Percentiles rank a stretch among this genome's conserved stretches.
Evolutionary conservation across 2,888 invertebrate species (phyloP).

Genomic region (Campoplex capitator): DNA sequence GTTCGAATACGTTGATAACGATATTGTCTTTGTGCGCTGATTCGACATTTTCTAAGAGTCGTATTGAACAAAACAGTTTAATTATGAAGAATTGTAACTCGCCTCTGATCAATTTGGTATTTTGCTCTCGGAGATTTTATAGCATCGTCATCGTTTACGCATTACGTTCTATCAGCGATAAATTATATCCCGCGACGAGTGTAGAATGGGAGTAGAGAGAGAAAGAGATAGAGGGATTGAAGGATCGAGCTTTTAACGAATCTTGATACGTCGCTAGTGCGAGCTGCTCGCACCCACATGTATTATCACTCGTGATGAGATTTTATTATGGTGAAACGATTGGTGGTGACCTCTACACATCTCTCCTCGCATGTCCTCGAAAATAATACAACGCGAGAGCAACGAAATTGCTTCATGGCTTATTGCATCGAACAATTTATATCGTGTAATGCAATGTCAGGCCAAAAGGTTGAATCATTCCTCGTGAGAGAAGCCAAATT

Average conservation of each 20-base stretch:
- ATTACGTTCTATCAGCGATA: constrained; percentile 28
- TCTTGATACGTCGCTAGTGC: constrained; percentile 37
- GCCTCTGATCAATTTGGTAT: background rate
- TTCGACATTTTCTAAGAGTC: background rate
- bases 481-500: constrained; percentile 5
- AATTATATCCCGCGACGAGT: constrained; percentile 17
- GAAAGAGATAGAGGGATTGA: constrained; percentile 2
- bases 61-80: constrained; percentile 32
- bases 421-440: constrained; percentile 19
- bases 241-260: constrained; percentile 47
- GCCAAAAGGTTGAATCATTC: constrained; percentile 48
- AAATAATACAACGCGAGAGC: background rate
- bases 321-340: constrained; percentile 46
- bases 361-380: constrained; percentile 32
- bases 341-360: constrained; percentile 24
- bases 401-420: constrained; percentile 31
- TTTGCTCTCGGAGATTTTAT: constrained; percentile 1
- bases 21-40: background rate
- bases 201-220: background rate
- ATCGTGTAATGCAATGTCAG: constrained; percentile 48
- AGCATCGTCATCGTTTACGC: constrained; percentile 26
- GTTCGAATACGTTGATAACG: background rate
- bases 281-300: constrained; percentile 23
- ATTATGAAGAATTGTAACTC: constrained; percentile 32
- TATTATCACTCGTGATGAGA: constrained; percentile 45